Evolutionary conservation across 2,113 vertebrate species (phyloP).

Genomic region (Myxocyprinus asiaticus): DNA sequence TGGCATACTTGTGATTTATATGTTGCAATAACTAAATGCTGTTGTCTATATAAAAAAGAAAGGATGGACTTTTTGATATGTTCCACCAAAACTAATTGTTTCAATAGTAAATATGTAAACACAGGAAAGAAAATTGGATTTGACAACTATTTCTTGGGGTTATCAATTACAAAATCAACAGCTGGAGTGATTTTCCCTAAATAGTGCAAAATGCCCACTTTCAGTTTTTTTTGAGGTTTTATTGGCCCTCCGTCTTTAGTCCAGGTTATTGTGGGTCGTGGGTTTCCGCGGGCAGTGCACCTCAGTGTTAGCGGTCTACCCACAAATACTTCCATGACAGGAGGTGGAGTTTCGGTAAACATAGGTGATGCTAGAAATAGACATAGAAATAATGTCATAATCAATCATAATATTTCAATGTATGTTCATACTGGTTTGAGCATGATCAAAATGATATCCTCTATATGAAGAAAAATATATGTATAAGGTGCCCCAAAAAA

Average conservation of each 20-base stretch:
- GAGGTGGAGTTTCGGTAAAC: slow-evolving; percentile 81
- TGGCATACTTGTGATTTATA: too few relatives aligned
- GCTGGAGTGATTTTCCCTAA: not conserved
- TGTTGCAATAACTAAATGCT: not conserved
- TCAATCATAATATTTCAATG: not conserved
- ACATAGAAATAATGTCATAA: slow-evolving; percentile 31
- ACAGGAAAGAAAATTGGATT: not conserved
- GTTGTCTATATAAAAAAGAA: not conserved
- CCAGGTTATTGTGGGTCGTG: slow-evolving; percentile 84
- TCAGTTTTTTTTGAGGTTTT: slow-evolving; percentile 60
- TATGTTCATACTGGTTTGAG: too few relatives aligned
- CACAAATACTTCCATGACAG: slow-evolving; percentile 76
- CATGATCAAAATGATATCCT: too few relatives aligned
- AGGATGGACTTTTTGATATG: too few relatives aligned
- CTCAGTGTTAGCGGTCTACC: slow-evolving; percentile 72
- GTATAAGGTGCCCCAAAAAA: too few relatives aligned
- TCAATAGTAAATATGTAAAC: not conserved
- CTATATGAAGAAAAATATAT: too few relatives aligned
- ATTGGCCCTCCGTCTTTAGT: slow-evolving; percentile 75
- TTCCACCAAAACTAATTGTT: too few relatives aligned
- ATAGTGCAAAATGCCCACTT: slow-evolving; percentile 66
- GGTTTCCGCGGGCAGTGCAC: slow-evolving; percentile 84
- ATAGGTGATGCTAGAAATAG: slow-evolving; percentile 79
- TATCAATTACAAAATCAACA: not conserved
- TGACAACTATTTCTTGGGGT: too few relatives aligned